phyloP scores from a whole-genome alignment of 2,888 invertebrate species.

The Acrobasis repandana region DNA sequence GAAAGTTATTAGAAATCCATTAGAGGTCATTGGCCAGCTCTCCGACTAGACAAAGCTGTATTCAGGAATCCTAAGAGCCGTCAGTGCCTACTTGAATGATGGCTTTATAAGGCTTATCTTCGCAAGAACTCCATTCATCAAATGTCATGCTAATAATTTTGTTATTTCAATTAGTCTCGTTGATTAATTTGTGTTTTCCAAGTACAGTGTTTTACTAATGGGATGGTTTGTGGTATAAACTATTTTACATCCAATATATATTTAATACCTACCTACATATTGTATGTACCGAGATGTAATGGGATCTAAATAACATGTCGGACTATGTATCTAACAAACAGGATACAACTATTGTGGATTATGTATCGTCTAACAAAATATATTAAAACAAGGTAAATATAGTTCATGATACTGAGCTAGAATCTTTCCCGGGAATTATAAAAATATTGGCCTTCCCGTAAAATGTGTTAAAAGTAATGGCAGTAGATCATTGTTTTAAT shows the following conservation, averaged over 20 bases:
- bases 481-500: too few species aligned
- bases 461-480: too few species aligned
- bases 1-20: slow-evolving; percentile 41
- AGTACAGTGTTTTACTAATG: background rate
- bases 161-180: slow-evolving; percentile 5
- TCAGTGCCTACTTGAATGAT: slow-evolving; percentile 15
- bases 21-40: slow-evolving; percentile 35
- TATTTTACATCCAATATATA: too few species aligned
- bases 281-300: too few species aligned
- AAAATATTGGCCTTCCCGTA: background rate
- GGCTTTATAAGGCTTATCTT: slow-evolving; percentile 16
- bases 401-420: background rate
- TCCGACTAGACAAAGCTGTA: slow-evolving; percentile 32
- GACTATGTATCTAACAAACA: too few species aligned
- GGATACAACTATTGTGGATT: too few species aligned
- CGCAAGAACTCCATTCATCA: slow-evolving; percentile 1
- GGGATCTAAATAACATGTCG: too few species aligned
- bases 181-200: slow-evolving; percentile 12
- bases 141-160: slow-evolving; percentile 8
- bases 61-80: slow-evolving; percentile 15
- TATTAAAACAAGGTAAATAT: too few species aligned
- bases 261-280: too few species aligned
- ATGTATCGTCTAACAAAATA: too few species aligned
- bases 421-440: background rate
- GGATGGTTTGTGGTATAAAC: too few species aligned